Base-by-base conservation (phyloP, 2,797 vertebrate genomes). In the Argya squamiceps region DNA sequence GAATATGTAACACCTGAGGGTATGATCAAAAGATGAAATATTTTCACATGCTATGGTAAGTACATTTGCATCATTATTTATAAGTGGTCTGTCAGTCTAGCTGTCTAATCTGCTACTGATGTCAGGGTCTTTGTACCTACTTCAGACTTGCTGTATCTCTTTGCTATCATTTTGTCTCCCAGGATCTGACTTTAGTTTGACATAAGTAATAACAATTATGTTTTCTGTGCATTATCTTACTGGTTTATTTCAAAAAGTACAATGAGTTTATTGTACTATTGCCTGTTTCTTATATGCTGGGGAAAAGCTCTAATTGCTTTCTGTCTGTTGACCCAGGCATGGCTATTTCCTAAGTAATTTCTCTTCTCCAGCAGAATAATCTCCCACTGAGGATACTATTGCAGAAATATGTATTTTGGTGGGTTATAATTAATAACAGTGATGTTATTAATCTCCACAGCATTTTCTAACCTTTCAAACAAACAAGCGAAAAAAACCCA, bases 261-360 rank as follows among this genome's bases (percentile, higher is more conserved):
- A 89, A 43, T 43, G 43, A 79, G 26, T 75, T 58, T 69, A 37
- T 91, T 87, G 78, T 24, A 34, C n/a, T 64, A 46, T 34, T 88
- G 58, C 47, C 62, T 90, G 62, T 88, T 94, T 93, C 76, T 78
- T 92, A 46, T 56, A 46, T 53, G 67, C 60, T 69, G 75, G 62
- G 63, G 43, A 78, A 81, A 88, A 91, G 34, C 67, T 92, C 34
- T 95, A 91, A 95, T 92, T 96, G 75, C 65, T 82, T 95, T 96
- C 92, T 95, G 65, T 81, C 88, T 81, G 44, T 81, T 75, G 84
- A 73, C 52, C 68, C 78, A 75, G 70, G 76, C 74, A 71, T 60
- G 32, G 56, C 23, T 89, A 46, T 91, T 96, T 96, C 89, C 59
- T 49, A 83, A 92, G 64, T 55, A 7, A 76, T 96, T 96, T 95